Base-by-base conservation (phyloP, 2,888 invertebrate genomes). In the Pseudoips prasinana region DNA sequence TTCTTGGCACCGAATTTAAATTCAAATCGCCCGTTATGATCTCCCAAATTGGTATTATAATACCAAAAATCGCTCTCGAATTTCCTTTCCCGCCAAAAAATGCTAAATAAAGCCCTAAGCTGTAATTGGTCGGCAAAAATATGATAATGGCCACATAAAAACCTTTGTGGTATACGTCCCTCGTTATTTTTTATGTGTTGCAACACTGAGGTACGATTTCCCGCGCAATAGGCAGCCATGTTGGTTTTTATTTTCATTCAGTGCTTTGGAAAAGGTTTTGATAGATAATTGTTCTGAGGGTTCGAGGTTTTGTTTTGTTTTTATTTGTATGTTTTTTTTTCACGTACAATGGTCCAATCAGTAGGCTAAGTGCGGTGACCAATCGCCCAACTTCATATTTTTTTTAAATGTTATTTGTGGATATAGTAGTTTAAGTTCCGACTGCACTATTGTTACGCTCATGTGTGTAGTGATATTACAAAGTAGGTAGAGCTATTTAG, bases 91-190 rank as follows among this genome's bases (percentile, higher is more conserved):
- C 52, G 54, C 59, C 72, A 62, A 69, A 75, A 71, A 78, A 76
- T 72, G 74, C 68, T 68, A 75, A 79, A 70, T 66, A 56, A 50
- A 51, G 45, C 58, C 53, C 61, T 64, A 70, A 73, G 70, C 68
- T 70, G 73, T 83, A 83, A 84, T 81, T 77, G 80, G 71, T 54
- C 50, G 36, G 50, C 60, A 61, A 72, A 78, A 77, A 79, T 83
- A 82, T 82, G 81, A 80, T 86, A 86, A 86, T 85, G 71, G 79
- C 58, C 53, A 58, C 68, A 69, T 75, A 68, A 76, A 71, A 76
- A 70, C 77, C 75, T 77, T 75, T 74, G 73, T 68, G 69, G 73
- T 62, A 58, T 57, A 55, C 52, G 14, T 48, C 56, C 64, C 74
- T 74, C 77, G 72, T 84, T 83, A 81, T 73, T 80, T 73, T 66